Evolutionary conservation across 2,113 vertebrate species (phyloP), one percentile per base, ranked within the genome.

Genomic region (Caranx melampygus): DNA sequence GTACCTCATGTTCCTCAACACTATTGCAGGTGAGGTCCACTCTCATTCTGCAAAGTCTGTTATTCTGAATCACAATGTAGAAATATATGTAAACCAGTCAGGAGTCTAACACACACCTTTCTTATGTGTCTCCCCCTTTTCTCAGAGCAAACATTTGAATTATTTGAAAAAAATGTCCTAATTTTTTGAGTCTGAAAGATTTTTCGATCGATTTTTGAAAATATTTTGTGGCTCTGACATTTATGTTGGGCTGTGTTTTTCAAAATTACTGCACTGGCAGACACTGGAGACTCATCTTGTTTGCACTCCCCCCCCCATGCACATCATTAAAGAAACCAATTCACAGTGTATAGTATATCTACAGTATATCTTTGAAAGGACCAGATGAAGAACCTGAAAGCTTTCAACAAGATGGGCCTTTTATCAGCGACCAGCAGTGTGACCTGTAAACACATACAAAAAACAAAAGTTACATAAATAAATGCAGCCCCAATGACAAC

Each of bases 1-100:
- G 93, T 99, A 99, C 93, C 94, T 99, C 95, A 99, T 99, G 97
- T 99, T 99, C 90, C 97, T 99, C 91, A 99, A 99, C 92, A 99
- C 98, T 35, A 99, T 99, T 86, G 98, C 98, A 95, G 98, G 98
- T 99, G 90, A 94, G 90, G n/a, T 47, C 12, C 11, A 33, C 45
- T 26, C 33, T 35, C n/a, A 34, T 26, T 79, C 12, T 54, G 40
- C 59, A 16, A 1, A 16, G 37, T 67, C 33, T 58, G 35, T 49
- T 42, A 3, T 49, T 40, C 15, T 49, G 68, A 6, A 26, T 52
- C 12, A 33, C 11, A 31, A 21, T 6, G 33, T 79, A 20, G 47
- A 44, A 67, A 54, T 72, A 64, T 66, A 33, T 4, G 35, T 60
- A 44, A 7, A 68, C 40, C 9, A 4, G 26, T 40, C 12, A n/a